phyloP scores from a whole-genome alignment of 2,113 vertebrate species.

The Tetrax tetrax region DNA sequence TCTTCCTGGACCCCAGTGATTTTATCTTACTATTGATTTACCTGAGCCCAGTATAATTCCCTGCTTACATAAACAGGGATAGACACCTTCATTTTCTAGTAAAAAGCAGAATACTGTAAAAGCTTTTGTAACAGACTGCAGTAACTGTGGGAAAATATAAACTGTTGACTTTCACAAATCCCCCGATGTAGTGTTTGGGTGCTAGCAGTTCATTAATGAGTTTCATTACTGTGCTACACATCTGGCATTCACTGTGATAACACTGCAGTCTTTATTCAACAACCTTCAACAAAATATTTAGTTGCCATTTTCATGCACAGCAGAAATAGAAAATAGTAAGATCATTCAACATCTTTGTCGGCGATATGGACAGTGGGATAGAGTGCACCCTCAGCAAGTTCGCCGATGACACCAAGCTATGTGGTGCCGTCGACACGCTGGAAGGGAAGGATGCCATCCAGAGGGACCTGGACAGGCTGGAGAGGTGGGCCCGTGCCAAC shows the following conservation, averaged over 20 bases:
- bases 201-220: not conserved
- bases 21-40: not conserved
- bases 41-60: not conserved
- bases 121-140: not conserved
- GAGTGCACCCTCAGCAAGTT: too few relatives aligned
- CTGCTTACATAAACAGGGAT: not conserved
- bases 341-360: too few relatives aligned
- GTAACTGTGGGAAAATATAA: not conserved
- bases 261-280: not conserved
- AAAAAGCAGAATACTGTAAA: not conserved
- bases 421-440: too few relatives aligned
- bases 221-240: not conserved
- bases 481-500: too few relatives aligned
- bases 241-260: not conserved
- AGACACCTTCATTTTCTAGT: not conserved
- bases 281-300: not conserved
- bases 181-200: not conserved
- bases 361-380: too few relatives aligned
- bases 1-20: not conserved
- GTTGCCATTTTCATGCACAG: not conserved
- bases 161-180: not conserved
- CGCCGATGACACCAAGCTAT: too few relatives aligned
- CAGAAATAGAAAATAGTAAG: not conserved
- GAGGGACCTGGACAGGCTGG: too few relatives aligned
- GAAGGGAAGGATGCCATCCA: too few relatives aligned